Conservation (phyloP, 2,113 vertebrate species). For the Nanger granti region DNA sequence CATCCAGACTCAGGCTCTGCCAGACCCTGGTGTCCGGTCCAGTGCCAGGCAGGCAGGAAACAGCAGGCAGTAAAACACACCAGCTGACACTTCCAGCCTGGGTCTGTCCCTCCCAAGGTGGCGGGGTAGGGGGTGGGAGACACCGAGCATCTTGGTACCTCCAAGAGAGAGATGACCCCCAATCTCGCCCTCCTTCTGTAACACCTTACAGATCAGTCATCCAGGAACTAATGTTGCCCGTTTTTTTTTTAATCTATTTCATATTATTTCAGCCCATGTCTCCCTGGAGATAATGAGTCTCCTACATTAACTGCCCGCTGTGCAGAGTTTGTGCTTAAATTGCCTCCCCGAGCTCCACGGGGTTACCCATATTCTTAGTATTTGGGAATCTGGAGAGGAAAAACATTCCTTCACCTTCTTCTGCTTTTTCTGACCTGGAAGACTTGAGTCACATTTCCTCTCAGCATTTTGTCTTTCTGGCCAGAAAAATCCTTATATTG, state of each 20-base stretch:
- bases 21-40: neutral
- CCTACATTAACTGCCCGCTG: neutral
- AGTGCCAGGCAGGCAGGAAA: neutral
- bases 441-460: neutral
- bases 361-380: neutral
- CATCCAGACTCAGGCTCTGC: neutral
- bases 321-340: neutral
- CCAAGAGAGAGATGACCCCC: neutral
- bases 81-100: neutral
- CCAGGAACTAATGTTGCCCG: neutral
- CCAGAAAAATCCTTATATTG: neutral
- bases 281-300: neutral
- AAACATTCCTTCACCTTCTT: neutral
- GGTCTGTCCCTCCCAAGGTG: neutral
- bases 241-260: neutral
- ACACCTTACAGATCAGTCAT: neutral
- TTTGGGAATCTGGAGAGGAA: neutral
- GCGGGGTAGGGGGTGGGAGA: neutral
- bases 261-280: neutral
- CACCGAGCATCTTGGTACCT: fast-evolving
- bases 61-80: neutral
- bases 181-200: neutral
- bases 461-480: neutral
- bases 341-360: neutral
- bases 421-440: neutral